Base-by-base conservation (phyloP, 2,797 vertebrate species). In the Callimico goeldii region DNA sequence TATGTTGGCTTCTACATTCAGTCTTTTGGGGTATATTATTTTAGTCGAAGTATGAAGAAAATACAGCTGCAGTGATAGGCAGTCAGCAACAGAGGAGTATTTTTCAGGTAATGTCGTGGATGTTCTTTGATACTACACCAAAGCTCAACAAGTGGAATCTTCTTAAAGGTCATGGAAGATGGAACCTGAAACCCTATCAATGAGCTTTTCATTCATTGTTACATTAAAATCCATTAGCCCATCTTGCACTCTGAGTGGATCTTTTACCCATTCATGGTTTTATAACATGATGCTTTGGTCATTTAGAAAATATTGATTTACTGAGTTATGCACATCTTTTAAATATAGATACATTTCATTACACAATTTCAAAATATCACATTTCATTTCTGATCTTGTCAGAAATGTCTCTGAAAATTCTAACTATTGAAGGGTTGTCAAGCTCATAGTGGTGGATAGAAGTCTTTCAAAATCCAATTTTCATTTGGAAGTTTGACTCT, bases 401-500 rank as follows among this genome's bases (percentile, higher is more conserved):
- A 82, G 57, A 93, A 91, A 72, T 55, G 13, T 41, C 52, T 39
- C 39, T 26, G 41, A 79, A 96, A 82, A 10, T 70, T 83, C 9
- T 84, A 72, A 96, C 19, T 81, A 46, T 41, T 92, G 30, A 84
- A 28, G 70, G 91, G 48, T 70, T 93, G 46, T 93, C 64, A 82
- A 46, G 4, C n/a, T 90, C 36, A 85, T 19, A 55, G n/a, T 57
- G 11, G 28, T 94, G 30, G 46, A 36, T 87, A 28, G 36, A 93
- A 33, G 14, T 58, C 95, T 86, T 94, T 39, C 61, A 87, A 75
- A 90, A 50, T 90, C 17, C 46, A 17, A 43, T 87, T 96, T 58
- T 96, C 84, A 72, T 58, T 97, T 83, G 28, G 92, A 92, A 94
- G 52, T 24, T 81, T 57, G 55, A 67, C 26, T 88, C 92, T 96